Evolutionary conservation across 2,797 vertebrate species (phyloP).

Genomic region (Simalia tracyae): DNA sequence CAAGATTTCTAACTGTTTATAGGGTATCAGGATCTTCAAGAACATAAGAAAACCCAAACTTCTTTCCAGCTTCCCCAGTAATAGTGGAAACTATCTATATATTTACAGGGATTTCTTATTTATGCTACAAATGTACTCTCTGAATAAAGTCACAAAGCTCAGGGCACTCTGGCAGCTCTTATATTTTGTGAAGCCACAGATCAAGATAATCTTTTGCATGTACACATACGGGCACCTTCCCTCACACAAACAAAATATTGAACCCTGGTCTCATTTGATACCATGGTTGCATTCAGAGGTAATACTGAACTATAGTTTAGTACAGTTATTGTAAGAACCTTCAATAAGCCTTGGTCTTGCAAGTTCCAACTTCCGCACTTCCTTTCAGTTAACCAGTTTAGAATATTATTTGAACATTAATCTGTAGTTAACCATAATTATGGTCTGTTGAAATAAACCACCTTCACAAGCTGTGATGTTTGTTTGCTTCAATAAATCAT

Average conservation of each 20-base stretch:
- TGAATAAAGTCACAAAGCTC: background rate
- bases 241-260: conserved; percentile 57
- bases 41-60: background rate
- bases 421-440: background rate
- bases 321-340: background rate
- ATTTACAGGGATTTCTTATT: background rate
- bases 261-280: conserved; percentile 64
- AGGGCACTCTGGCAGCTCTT: background rate
- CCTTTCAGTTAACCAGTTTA: background rate
- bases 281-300: background rate
- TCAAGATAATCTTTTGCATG: conserved; percentile 46
- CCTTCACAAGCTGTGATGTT: background rate
- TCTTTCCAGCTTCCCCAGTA: background rate
- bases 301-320: background rate
- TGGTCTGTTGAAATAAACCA: background rate
- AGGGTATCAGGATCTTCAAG: background rate
- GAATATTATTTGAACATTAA: background rate
- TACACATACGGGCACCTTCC: conserved; percentile 51
- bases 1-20: background rate
- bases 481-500: background rate
- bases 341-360: background rate
- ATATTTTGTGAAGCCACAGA: background rate
- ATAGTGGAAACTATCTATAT: background rate
- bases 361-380: background rate
- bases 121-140: background rate